A percentile compares a stretch with the other conserved stretches of the same genome.
phyloP scores from a whole-genome alignment of 2,888 invertebrate species.

The Ischnura elegans region DNA sequence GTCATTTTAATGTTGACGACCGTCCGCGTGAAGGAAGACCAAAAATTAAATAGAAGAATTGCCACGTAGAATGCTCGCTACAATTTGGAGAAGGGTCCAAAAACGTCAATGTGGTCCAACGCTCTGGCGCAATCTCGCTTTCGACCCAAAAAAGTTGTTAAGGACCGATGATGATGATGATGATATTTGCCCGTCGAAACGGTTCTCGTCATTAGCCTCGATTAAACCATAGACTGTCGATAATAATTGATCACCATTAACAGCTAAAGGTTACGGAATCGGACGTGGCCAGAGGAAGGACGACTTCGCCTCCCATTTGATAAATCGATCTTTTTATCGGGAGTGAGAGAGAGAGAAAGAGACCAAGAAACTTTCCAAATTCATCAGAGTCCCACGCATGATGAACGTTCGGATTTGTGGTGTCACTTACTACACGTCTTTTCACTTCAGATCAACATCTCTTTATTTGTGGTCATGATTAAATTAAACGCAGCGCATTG shows the following conservation, averaged over 20 bases:
- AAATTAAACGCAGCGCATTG: background rate
- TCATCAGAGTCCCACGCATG: background rate
- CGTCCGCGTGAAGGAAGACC: too few species aligned
- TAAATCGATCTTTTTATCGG: background rate
- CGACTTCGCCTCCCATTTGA: background rate
- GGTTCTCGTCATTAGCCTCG: background rate
- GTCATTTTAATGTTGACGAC: too few species aligned
- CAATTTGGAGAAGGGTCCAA: background rate
- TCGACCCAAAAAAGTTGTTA: background rate
- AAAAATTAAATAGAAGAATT: too few species aligned
- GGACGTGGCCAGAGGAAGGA: background rate
- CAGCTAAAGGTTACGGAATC: background rate
- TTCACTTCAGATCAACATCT: background rate
- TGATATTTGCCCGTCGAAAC: background rate
- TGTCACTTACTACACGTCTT: background rate
- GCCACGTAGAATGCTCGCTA: background rate
- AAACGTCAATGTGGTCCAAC: background rate
- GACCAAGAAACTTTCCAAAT: slow-evolving; percentile 18
- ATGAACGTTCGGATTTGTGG: background rate
- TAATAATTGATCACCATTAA: background rate
- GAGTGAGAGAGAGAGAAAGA: background rate
- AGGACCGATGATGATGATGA: background rate
- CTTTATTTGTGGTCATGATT: slow-evolving; percentile 1
- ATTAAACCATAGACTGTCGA: background rate
- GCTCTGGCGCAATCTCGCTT: background rate